Conservation (phyloP, 1,140 invertebrate genomes). For the Stegodyphus mimosarum region DNA sequence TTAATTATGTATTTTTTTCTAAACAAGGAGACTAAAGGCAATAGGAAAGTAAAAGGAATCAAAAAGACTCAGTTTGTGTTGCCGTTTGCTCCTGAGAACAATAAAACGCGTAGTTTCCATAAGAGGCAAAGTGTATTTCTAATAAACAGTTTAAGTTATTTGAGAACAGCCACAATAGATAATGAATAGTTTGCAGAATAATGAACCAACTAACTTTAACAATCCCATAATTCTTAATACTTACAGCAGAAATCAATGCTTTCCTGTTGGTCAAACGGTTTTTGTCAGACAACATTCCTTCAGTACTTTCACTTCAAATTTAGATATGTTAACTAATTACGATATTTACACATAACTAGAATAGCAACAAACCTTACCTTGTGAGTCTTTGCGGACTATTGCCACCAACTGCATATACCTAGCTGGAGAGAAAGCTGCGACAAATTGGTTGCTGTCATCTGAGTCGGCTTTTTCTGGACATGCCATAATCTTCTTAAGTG, state of each 20-base stretch:
- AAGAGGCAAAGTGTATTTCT: no score
- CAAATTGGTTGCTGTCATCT: background rate
- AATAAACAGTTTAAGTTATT: no score
- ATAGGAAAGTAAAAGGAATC: background rate
- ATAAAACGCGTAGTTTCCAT: no score
- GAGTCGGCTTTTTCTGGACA: background rate
- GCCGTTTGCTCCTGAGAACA: no score
- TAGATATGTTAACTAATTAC: background rate
- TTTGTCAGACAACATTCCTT: no score
- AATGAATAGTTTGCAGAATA: no score
- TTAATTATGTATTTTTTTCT: background rate
- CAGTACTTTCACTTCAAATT: no score
- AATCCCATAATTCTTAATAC: no score
- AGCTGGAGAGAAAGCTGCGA: conserved; percentile 28
- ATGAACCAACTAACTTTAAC: no score
- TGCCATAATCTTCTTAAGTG: conserved; percentile 18
- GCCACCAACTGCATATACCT: conserved; percentile 33
- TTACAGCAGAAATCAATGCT: background rate
- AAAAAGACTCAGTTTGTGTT: background rate
- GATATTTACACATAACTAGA: background rate
- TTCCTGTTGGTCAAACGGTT: no score
- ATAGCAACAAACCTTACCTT: background rate
- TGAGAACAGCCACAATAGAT: no score
- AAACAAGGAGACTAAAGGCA: background rate
- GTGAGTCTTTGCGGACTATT: conserved; percentile 23